These are phyloP conservation scores for Hesperia comma DNA, from an alignment of 2,888 invertebrate genomes.

Conservation along the genomic window DNA sequence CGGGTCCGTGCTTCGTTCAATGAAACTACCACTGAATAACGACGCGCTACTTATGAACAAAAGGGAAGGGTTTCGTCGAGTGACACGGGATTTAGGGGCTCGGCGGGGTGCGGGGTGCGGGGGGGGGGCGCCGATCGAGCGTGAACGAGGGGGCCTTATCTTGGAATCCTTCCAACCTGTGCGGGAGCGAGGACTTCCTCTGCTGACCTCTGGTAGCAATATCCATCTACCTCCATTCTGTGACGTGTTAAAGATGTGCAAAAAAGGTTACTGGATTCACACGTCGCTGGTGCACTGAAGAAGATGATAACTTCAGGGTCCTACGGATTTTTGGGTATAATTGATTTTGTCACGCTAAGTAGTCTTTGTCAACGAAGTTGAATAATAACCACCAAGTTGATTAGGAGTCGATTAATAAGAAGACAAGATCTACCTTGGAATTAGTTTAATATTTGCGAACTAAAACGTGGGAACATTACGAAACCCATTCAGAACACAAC, in stretches of 20 bases:
- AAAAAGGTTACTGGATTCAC: too few species aligned
- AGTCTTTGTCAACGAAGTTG: too few species aligned
- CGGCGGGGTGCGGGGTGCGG: not conserved
- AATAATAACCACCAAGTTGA: too few species aligned
- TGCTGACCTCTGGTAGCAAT: not conserved
- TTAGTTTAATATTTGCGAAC: too few species aligned
- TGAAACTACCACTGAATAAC: slow-evolving; percentile 36
- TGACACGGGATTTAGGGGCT: slow-evolving; percentile 31
- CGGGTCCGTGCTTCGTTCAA: slow-evolving; percentile 25
- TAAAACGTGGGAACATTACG: too few species aligned
- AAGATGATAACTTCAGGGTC: too few species aligned
- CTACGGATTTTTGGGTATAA: too few species aligned
- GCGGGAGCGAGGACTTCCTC: slow-evolving; percentile 4
- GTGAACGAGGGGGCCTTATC: slow-evolving; percentile 20
- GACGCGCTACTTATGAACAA: slow-evolving; percentile 34
- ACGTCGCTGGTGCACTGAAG: too few species aligned
- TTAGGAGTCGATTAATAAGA: too few species aligned
- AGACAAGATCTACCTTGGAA: too few species aligned
- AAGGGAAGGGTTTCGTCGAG: slow-evolving; percentile 36
- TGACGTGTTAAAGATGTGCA: slow-evolving; percentile 9
- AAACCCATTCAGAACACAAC: too few species aligned
- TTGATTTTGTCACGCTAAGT: too few species aligned
- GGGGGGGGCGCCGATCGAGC: slow-evolving; percentile 10
- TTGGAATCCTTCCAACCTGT: slow-evolving; percentile 30
- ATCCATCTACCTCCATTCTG: not conserved